Evolutionary conservation across 2,797 vertebrate species (phyloP).

Genomic region (Anolis apletophallus): DNA sequence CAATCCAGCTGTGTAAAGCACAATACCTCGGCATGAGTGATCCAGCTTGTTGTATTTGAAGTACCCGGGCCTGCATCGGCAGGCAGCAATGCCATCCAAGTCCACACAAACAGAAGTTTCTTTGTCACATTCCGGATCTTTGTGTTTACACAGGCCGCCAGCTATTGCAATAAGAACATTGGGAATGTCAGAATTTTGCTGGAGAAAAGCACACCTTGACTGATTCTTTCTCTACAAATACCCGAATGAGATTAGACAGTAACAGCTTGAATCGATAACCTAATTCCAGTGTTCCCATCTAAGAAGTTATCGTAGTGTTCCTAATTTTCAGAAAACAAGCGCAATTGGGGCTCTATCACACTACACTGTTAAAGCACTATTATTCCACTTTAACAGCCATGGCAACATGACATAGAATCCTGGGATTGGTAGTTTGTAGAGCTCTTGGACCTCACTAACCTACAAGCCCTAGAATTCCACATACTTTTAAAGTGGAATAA

Average conservation of each 20-base stretch:
- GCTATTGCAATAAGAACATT: slow-evolving; percentile 73
- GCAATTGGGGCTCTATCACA: too few relatives aligned
- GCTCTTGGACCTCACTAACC: too few relatives aligned
- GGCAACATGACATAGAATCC: too few relatives aligned
- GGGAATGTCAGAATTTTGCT: neutral
- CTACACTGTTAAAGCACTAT: too few relatives aligned
- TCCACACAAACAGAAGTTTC: slow-evolving; percentile 90
- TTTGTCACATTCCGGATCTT: slow-evolving; percentile 85
- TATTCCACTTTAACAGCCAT: too few relatives aligned
- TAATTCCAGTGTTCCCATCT: slow-evolving; percentile 12
- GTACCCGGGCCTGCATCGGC: slow-evolving; percentile 90
- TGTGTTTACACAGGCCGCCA: slow-evolving; percentile 87
- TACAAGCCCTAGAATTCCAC: too few relatives aligned
- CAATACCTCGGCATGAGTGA: slow-evolving; percentile 90
- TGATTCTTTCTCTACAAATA: slow-evolving; percentile 8
- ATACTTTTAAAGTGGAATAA: too few relatives aligned
- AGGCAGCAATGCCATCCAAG: slow-evolving; percentile 81
- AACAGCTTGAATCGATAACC: neutral
- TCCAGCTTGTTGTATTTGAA: slow-evolving; percentile 94
- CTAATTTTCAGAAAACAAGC: neutral
- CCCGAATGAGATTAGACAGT: neutral
- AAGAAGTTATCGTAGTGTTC: neutral
- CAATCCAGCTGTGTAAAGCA: neutral
- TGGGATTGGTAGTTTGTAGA: too few relatives aligned
- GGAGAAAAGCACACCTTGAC: neutral